A percentile compares a stretch with the other conserved stretches of the same genome.
Evolutionary conservation across 1,140 invertebrate genomes (phyloP).

Genomic region (Hyposmocoma kahamanoa): DNA sequence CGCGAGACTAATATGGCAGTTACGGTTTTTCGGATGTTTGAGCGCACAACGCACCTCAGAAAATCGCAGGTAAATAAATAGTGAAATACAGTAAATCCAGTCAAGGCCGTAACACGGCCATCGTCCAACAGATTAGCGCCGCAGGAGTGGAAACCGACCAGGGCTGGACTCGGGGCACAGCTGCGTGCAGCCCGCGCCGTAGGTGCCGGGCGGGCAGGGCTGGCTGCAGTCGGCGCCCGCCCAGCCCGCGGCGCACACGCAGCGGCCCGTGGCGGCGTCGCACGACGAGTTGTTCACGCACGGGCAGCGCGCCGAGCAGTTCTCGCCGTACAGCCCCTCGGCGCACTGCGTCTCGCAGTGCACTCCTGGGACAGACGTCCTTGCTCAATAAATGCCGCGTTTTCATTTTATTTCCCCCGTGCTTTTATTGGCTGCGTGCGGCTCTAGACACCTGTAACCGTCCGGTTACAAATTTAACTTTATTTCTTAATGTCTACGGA

Average conservation of each 20-base stretch:
- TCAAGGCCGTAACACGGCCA: no score
- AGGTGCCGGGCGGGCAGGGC: slow-evolving; percentile 85
- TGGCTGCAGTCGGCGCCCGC: slow-evolving; percentile 83
- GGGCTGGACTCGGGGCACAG: slow-evolving; percentile 76
- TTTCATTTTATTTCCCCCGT: not conserved
- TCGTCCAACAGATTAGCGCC: no score
- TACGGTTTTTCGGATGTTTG: no score
- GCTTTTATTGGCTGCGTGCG: no score
- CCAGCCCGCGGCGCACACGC: slow-evolving; percentile 90
- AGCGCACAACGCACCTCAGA: no score
- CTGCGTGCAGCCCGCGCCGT: slow-evolving; percentile 88
- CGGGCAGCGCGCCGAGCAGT: slow-evolving; percentile 85
- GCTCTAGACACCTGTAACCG: no score
- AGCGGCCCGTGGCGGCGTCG: slow-evolving; percentile 84
- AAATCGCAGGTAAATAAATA: no score
- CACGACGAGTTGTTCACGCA: slow-evolving; percentile 93
- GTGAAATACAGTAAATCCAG: no score
- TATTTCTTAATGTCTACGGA: no score
- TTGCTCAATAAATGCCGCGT: not conserved
- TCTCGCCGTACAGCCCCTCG: slow-evolving; percentile 83
- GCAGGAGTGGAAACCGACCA: slow-evolving; percentile 16
- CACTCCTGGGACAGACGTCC: slow-evolving; percentile 73
- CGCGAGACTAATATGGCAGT: no score
- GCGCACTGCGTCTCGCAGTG: slow-evolving; percentile 90
- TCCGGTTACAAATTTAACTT: no score